Base-by-base conservation (phyloP, 2,113 vertebrate genomes). In the Poicephalus gulielmi region DNA sequence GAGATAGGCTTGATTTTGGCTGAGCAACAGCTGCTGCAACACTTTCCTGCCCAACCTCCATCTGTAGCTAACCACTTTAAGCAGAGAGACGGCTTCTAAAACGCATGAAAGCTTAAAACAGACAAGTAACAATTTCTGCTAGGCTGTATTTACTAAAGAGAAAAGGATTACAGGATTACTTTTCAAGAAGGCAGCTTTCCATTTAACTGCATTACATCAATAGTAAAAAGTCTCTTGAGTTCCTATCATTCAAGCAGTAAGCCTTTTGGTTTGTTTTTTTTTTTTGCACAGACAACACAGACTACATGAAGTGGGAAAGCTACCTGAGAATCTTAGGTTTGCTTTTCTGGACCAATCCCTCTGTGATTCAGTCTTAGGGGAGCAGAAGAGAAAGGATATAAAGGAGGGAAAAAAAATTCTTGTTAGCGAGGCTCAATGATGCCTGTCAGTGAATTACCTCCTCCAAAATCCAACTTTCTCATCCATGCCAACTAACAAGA, bases 91-190 rank as follows among this genome's bases (percentile, higher is more conserved):
- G 43, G 55, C 60, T 95, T 89, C 47, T 47, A 75, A 86, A 86
- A 92, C 10, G 18, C 55, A 71, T 31, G 17, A 39, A 79, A 71
- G 47, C 83, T 79, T 82, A 75, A 81, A 92, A 47, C 12, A 88
- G 57, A 75, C 41, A 94, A 67, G n/a, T 7, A 74, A 37, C 27
- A 83, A 27, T 94, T 94, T 88, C 64, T 81, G 30, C 62, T 31
- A 33, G 69, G 47, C 47, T 78, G 47, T 35, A 74, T 47, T 68
- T 85, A 46, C 9, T 78, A 82, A n/a, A 88, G 64, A 28, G 82
- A 49, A 95, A 84, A 82, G 77, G 47, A 94, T 91, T 91, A 94
- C 50, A 76, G 52, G 73, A 76, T 96, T 73, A 71, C 57, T 94
- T 95, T 91, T 75, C 81, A 71, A 87, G 39, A 86, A 33, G 37